Evolutionary conservation across 2,113 vertebrate species (phyloP).

Genomic region (Pardalotus punctatus): DNA sequence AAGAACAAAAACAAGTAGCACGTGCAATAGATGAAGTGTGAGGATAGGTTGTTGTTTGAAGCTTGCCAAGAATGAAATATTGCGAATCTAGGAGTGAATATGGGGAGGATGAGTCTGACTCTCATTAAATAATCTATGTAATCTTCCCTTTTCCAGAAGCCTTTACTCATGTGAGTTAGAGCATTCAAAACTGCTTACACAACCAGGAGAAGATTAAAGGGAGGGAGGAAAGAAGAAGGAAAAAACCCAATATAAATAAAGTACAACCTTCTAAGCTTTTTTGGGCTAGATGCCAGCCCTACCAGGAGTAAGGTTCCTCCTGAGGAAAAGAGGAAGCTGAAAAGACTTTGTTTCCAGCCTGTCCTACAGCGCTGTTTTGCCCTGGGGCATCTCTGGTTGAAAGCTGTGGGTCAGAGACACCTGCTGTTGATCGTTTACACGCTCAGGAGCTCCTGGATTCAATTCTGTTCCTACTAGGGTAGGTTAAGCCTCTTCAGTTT

Average conservation of each 20-base stretch:
- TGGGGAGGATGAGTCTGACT: background rate
- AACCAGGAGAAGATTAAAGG: background rate
- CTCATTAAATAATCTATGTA: background rate
- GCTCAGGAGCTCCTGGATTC: background rate
- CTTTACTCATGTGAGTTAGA: background rate
- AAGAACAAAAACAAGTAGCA: background rate
- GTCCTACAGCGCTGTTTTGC: background rate
- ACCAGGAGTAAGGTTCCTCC: background rate
- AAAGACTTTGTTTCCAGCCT: background rate
- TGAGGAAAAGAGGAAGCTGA: background rate
- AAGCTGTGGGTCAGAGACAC: background rate
- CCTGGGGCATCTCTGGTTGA: background rate
- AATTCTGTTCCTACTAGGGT: background rate
- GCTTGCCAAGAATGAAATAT: background rate
- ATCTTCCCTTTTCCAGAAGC: background rate
- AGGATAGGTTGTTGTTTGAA: background rate
- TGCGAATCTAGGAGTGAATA: background rate
- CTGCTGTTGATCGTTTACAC: background rate
- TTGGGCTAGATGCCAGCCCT: background rate
- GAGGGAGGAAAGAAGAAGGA: too few relatives aligned
- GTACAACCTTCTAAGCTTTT: background rate
- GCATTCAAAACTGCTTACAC: background rate
- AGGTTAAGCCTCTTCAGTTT: background rate
- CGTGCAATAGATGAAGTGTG: background rate
- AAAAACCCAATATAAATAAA: background rate